Percentiles rank a stretch among this genome's conserved stretches.
These are phyloP conservation scores for Luperina testacea DNA, from an alignment of 2,888 invertebrate genomes.

Conservation along the genomic window DNA sequence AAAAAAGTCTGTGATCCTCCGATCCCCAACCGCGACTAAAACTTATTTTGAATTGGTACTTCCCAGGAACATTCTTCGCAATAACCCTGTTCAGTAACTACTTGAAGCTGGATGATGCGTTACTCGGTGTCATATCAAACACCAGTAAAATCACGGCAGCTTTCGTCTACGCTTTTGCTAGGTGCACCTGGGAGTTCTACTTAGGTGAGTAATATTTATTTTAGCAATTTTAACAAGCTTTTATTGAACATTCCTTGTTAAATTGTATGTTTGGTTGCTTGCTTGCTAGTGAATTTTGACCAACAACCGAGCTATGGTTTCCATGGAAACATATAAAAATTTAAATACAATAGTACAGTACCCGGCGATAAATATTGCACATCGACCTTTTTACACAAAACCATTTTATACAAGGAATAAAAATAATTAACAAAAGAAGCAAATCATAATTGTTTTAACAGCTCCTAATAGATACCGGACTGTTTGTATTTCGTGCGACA, in stretches of 20 bases:
- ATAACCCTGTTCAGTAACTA: constrained; percentile 95
- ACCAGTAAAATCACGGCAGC: constrained; percentile 96
- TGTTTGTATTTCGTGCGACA: no score
- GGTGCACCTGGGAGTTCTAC: constrained; percentile 94
- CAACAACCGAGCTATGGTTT: background rate
- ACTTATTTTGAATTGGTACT: background rate
- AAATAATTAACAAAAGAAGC: no score
- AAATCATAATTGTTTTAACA: no score
- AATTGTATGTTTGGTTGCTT: no score
- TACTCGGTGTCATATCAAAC: constrained; percentile 95
- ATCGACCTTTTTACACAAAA: no score
- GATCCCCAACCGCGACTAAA: background rate
- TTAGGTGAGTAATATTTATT: constrained; percentile 90
- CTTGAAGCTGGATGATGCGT: constrained; percentile 94
- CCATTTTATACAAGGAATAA: no score
- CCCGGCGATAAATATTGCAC: no score
- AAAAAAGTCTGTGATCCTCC: background rate
- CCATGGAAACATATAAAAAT: background rate
- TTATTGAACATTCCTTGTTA: background rate
- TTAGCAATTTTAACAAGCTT: background rate
- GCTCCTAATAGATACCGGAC: no score
- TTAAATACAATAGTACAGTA: no score
- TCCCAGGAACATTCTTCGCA: constrained; percentile 93
- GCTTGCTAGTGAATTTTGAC: background rate
- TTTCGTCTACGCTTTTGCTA: constrained; percentile 95